Base-by-base conservation (phyloP, 2,797 vertebrate species). In the Sebastolobus alascanus region DNA sequence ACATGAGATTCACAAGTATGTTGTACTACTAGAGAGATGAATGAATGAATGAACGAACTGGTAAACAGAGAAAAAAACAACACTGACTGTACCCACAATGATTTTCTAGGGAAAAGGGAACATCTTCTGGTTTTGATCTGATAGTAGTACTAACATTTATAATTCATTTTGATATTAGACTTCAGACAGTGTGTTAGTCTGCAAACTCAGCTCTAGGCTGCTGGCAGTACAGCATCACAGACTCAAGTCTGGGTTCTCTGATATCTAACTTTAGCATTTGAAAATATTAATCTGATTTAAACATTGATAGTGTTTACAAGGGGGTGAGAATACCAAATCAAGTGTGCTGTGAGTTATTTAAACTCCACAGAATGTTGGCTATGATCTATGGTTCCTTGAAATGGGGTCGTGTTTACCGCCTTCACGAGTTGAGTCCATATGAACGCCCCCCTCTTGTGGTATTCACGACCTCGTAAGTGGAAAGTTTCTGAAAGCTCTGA, bases 121-220 rank as follows among this genome's bases (percentile, higher is more conserved):
- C 35, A 63, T 70, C 5, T 7, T 79, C 54, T 71, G 58, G 43
- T 59, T 86, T 82, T 78, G 83, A 86, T 88, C 74, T n/a, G 73
- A 76, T 68, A 67, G 87, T 52, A 78, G 67, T 6, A 16, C 54
- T 1, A 46, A 68, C 76, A 85, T 90, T 85, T 85, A 77, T 81
- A 90, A 91, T 84, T 89, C 56, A 70, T 83, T 86, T 76, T 84
- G 86, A 89, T 88, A 82, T 84, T 27, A 78, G 68, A 73, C 86
- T 77, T 87, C 80, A 87, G 66, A 87, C 64, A 35, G 43, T 3
- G 52, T 22, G 65, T 84, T 69, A 27, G 69, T 77, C 38, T 80
- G 75, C 61, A 70, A 65, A 79, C 56, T 54, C 38, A 18, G 71
- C 69, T 85, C 68, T 6, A 25, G 56, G 73, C 80, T 69, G 60